These are phyloP conservation scores for Strix aluco DNA, from an alignment of 2,113 vertebrate species.

Conservation along the genomic window DNA sequence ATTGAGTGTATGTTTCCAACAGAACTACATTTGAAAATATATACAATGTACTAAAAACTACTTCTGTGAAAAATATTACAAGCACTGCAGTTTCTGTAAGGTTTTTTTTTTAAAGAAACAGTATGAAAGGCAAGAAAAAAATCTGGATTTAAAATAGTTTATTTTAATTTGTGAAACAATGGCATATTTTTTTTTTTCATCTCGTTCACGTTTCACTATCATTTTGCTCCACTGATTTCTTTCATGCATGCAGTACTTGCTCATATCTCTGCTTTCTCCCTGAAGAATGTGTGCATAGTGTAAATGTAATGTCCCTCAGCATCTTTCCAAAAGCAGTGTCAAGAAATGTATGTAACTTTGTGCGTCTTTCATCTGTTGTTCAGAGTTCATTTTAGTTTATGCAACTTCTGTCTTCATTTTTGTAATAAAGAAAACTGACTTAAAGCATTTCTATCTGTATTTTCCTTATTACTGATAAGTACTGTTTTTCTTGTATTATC, in stretches of 20 bases:
- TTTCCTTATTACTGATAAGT: slow-evolving; percentile 72
- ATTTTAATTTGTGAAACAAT: not conserved
- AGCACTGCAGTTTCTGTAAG: not conserved
- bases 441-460: slow-evolving; percentile 66
- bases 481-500: not conserved
- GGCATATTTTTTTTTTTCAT: not conserved
- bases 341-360: slow-evolving; percentile 59
- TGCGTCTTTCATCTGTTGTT: slow-evolving; percentile 68
- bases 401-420: slow-evolving; percentile 67
- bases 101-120: not conserved
- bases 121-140: not conserved
- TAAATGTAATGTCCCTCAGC: slow-evolving; percentile 46
- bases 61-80: not conserved
- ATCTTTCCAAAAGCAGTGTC: slow-evolving; percentile 54
- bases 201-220: not conserved
- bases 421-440: slow-evolving; percentile 78
- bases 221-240: not conserved
- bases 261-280: slow-evolving; percentile 42
- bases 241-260: slow-evolving; percentile 7
- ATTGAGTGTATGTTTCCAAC: not conserved
- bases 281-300: not conserved
- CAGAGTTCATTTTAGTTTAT: slow-evolving; percentile 46
- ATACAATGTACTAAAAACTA: not conserved
- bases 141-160: not conserved
- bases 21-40: not conserved